phyloP scores from a whole-genome alignment of 2,888 invertebrate genomes.

The Volucella zonaria region DNA sequence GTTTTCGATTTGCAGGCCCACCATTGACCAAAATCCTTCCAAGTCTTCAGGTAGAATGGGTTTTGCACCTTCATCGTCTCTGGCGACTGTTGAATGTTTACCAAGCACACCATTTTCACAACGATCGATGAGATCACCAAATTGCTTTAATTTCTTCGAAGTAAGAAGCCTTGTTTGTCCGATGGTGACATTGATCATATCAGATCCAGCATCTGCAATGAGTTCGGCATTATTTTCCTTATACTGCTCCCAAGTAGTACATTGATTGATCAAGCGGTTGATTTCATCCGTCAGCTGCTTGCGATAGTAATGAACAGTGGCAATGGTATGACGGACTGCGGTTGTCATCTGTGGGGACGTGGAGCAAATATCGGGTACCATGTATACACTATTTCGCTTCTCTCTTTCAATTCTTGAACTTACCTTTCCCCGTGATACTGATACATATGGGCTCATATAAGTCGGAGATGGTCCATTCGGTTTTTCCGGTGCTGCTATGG shows the following conservation, averaged over 20 bases:
- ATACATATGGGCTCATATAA: conserved; percentile 83
- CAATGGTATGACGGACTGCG: conserved; percentile 74
- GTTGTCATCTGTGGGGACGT: conserved; percentile 4
- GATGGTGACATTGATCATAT: conserved; percentile 87
- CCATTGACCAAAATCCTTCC: conserved; percentile 87
- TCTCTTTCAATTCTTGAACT: conserved; percentile 83
- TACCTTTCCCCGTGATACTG: conserved; percentile 84
- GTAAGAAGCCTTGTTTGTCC: conserved; percentile 90
- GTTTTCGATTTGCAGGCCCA: conserved; percentile 84
- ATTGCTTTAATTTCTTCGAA: conserved; percentile 89
- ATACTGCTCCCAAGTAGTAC: conserved; percentile 83
- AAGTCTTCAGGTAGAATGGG: conserved; percentile 85
- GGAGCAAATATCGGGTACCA: conserved; percentile 61
- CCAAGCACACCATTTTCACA: conserved; percentile 78
- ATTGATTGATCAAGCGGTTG: conserved; percentile 82
- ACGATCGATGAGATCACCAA: conserved; percentile 84
- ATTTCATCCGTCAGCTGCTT: conserved; percentile 83
- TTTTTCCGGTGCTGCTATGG: conserved; percentile 25
- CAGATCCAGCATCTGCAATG: conserved; percentile 80
- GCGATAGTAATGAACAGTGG: conserved; percentile 79
- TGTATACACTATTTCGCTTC: conserved; percentile 79
- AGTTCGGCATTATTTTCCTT: conserved; percentile 77
- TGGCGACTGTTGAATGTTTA: conserved; percentile 58
- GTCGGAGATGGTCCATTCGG: conserved; percentile 72
- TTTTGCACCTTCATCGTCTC: conserved; percentile 78